Evolutionary conservation across 2,797 vertebrate species (phyloP), one percentile per base, ranked within the genome.

Genomic region (Todus mexicanus): DNA sequence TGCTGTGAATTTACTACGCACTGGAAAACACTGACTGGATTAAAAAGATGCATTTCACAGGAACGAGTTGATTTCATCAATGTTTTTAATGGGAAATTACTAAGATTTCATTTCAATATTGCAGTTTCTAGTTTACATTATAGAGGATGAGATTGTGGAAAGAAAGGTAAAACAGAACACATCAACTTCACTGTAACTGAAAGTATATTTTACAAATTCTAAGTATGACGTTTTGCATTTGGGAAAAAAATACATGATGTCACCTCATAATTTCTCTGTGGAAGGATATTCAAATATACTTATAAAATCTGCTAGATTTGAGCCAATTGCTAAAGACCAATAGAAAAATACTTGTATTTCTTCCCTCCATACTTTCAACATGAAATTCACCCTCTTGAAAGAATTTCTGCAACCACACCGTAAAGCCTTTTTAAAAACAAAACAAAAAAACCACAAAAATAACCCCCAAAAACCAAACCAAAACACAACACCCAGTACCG

Each of bases 81-180:
- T 76, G 95, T 94, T 96, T 95, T 93, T 94, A 94, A 89, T 60
- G 50, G 79, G 64, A 88, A 94, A 95, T 85, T 86, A 91, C 18
- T 25, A 95, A 70, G 23, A 64, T 85, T 93, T 83, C 56, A n/a
- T 45, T 78, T 75, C 54, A 75, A 54, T 92, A 75, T 76, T 61
- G 35, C 20, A 43, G 26, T 51, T 90, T 72, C 63, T 69, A 38
- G 43, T 81, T 89, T 54, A 7, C 38, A 77, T 57, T 71, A 65
- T 5, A 45, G n/a, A 70, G 29, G 18, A 31, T 10, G 64, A 68
- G 26, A 47, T 47, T 82, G 40, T 37, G 6, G 45, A 76, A 91
- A 91, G n/a, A 91, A 91, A 60, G 53, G 59, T 51, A 66, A 84
- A 78, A 15, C 8, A 71, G 66, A 91, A 80, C n/a, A 29, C 23